Percentiles rank a stretch among this genome's conserved stretches.
Conservation (phyloP, 2,797 vertebrate genomes). For the Geotrypetes seraphini region DNA sequence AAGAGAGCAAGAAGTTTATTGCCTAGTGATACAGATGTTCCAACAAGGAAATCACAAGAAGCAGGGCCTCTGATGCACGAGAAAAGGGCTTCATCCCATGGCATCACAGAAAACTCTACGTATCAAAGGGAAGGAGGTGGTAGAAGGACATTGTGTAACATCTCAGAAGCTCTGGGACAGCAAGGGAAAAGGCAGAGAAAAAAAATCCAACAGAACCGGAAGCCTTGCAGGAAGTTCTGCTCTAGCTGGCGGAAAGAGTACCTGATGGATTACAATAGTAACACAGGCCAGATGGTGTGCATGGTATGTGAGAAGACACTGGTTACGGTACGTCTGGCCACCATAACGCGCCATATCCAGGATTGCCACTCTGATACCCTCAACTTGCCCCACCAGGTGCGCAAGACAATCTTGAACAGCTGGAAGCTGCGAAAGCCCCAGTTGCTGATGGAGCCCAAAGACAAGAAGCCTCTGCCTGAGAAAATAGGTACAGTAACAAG, state of each 20-base stretch:
- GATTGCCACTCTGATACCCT: slow-evolving; percentile 8
- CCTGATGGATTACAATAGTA: slow-evolving; percentile 2
- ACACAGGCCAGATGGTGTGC: neutral
- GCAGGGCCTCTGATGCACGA: too few species aligned
- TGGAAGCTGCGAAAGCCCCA: slow-evolving; percentile 3
- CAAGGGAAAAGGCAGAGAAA: neutral
- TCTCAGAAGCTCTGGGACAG: neutral
- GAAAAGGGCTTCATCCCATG: neutral
- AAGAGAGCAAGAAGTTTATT: too few species aligned
- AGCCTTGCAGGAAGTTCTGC: neutral
- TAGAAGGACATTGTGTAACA: neutral
- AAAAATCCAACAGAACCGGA: neutral
- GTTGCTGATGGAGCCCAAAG: neutral
- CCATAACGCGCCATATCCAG: slow-evolving; percentile 6
- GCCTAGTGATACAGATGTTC: too few species aligned
- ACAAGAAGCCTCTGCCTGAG: too few species aligned
- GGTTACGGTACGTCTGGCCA: neutral
- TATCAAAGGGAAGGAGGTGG: neutral
- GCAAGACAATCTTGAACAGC: slow-evolving; percentile 5
- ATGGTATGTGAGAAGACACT: slow-evolving; percentile 5
- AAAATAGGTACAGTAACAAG: too few species aligned
- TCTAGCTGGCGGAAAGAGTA: slow-evolving; percentile 1
- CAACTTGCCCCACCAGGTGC: slow-evolving; percentile 1
- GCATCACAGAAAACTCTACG: neutral
- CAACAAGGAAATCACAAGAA: too few species aligned